phyloP scores from a whole-genome alignment of 2,797 vertebrate species.

The Clarias laeviceps region DNA sequence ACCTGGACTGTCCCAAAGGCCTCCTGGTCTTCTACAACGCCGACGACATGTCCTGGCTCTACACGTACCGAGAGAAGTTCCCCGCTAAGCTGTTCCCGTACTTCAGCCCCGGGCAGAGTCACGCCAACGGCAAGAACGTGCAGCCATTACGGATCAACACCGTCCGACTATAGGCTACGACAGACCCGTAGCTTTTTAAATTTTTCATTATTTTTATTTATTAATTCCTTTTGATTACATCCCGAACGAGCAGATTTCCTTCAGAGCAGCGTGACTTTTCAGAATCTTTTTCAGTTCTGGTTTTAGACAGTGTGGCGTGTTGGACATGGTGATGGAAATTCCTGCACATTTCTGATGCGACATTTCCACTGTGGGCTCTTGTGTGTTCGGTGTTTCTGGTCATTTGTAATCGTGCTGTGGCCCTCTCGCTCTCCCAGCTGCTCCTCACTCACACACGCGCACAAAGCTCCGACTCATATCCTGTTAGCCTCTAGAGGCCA shows the following conservation, averaged over 20 bases:
- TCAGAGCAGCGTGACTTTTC: not conserved
- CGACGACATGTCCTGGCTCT: constrained; percentile 98
- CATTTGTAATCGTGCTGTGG: constrained; percentile 44
- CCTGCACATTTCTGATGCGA: constrained; percentile 37
- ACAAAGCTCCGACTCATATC: constrained; percentile 37
- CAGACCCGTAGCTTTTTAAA: not conserved
- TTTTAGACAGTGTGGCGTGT: not conserved
- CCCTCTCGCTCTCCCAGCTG: constrained; percentile 38
- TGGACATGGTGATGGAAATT: constrained; percentile 18
- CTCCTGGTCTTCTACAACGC: constrained; percentile 98
- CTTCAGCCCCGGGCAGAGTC: constrained; percentile 96
- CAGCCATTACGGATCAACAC: constrained; percentile 96
- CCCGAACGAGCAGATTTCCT: not conserved
- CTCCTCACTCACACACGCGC: not conserved
- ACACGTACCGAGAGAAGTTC: constrained; percentile 94
- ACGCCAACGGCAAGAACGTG: constrained; percentile 97
- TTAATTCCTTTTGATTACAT: not conserved
- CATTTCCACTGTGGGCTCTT: constrained; percentile 36
- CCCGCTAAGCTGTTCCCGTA: constrained; percentile 90
- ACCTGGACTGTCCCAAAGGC: constrained; percentile 93
- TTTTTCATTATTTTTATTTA: not conserved
- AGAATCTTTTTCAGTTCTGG: not conserved
- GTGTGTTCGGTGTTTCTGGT: constrained; percentile 41
- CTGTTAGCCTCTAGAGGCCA: constrained; percentile 33
- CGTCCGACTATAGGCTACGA: constrained; percentile 81